Conservation (phyloP, 2,113 vertebrate species). For the Sinocyclocheilus anshuiensis region DNA sequence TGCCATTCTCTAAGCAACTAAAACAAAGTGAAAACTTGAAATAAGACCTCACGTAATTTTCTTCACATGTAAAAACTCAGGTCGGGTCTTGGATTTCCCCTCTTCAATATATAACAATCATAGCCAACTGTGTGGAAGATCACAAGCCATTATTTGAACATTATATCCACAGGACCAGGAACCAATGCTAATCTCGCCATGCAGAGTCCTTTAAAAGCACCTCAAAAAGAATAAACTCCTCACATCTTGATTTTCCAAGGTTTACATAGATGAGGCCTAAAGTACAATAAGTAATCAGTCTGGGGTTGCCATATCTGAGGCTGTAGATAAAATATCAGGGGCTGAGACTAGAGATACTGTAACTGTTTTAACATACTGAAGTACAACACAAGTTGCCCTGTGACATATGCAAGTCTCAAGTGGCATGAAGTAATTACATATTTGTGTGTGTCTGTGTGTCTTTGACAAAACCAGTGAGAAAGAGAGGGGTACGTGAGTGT, state of each 20-base stretch:
- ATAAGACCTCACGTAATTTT: neutral
- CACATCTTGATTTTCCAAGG: neutral
- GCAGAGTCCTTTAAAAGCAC: neutral
- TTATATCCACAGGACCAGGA: neutral
- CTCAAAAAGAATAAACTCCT: neutral
- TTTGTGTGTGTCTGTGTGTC: neutral
- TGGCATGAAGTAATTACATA: neutral
- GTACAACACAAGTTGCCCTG: neutral
- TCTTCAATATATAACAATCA: neutral
- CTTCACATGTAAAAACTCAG: neutral
- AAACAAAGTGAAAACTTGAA: neutral
- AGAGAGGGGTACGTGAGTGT: conserved; percentile 50
- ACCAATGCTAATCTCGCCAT: neutral
- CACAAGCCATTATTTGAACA: neutral
- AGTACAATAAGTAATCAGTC: neutral
- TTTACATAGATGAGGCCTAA: neutral
- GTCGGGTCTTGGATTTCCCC: neutral
- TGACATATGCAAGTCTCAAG: neutral
- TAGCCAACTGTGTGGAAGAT: neutral
- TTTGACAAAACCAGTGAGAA: neutral
- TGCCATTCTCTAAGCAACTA: neutral
- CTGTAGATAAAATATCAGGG: neutral
- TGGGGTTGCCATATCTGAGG: neutral
- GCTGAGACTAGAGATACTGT: no score
- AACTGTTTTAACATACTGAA: no score